These are phyloP conservation scores for Psophia crepitans DNA, from an alignment of 2,113 vertebrate species.

Conservation along the genomic window DNA sequence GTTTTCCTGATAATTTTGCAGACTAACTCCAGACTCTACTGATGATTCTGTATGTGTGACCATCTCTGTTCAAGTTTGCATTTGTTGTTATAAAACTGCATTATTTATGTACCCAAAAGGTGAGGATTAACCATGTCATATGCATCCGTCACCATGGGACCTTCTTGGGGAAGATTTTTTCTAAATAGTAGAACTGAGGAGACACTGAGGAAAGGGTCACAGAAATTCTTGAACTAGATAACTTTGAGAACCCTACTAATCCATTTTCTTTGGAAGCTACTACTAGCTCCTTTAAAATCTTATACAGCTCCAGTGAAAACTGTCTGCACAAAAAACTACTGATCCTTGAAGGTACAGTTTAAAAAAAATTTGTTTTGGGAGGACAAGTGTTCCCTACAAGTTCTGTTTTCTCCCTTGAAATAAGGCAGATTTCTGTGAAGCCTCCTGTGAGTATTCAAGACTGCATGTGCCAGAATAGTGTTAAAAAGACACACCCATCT, in stretches of 20 bases:
- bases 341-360: background rate
- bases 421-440: background rate
- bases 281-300: background rate
- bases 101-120: background rate
- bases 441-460: background rate
- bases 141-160: background rate
- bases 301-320: background rate
- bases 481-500: background rate
- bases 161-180: background rate
- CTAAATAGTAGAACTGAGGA: background rate
- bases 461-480: background rate
- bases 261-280: background rate
- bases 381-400: background rate
- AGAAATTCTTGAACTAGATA: background rate
- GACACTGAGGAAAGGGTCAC: background rate
- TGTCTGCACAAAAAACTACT: background rate
- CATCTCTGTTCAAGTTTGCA: background rate
- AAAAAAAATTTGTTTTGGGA: background rate
- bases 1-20: background rate
- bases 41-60: background rate
- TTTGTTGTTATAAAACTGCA: background rate
- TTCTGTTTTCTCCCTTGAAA: background rate
- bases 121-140: background rate
- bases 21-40: background rate
- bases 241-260: background rate